phyloP scores from a whole-genome alignment of 2,113 vertebrate genomes.

The Ochotona curzoniae region DNA sequence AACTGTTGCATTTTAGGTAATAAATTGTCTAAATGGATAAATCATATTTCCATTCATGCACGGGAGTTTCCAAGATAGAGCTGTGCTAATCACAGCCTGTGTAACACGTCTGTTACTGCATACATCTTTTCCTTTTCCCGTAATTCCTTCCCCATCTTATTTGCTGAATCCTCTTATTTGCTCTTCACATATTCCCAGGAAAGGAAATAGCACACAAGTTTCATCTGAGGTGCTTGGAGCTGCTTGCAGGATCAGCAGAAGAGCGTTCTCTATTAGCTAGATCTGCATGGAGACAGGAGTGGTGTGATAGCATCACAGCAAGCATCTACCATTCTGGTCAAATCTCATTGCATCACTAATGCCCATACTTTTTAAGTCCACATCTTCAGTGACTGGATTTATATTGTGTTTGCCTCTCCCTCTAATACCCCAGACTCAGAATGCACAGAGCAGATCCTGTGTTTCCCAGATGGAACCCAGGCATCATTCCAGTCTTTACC shows the following conservation, averaged over 20 bases:
- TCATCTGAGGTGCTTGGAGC: neutral
- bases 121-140: neutral
- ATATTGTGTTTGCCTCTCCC: neutral
- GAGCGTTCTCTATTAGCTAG: neutral
- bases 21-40: neutral
- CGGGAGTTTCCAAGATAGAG: neutral
- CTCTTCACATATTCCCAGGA: neutral
- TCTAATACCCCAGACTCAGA: neutral
- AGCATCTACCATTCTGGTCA: neutral
- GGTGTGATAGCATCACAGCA: neutral
- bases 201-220: neutral
- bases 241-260: neutral
- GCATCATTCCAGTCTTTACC: neutral
- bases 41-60: neutral
- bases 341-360: neutral
- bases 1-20: slow-evolving; percentile 23
- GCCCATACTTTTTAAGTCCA: neutral
- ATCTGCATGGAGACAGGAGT: neutral
- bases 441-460: neutral
- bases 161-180: neutral
- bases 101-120: neutral
- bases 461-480: neutral
- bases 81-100: neutral
- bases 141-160: neutral
- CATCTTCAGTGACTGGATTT: neutral